Evolutionary conservation across 92 coral and sea anemone species (phyloP).

Genomic region (Porites rus): DNA sequence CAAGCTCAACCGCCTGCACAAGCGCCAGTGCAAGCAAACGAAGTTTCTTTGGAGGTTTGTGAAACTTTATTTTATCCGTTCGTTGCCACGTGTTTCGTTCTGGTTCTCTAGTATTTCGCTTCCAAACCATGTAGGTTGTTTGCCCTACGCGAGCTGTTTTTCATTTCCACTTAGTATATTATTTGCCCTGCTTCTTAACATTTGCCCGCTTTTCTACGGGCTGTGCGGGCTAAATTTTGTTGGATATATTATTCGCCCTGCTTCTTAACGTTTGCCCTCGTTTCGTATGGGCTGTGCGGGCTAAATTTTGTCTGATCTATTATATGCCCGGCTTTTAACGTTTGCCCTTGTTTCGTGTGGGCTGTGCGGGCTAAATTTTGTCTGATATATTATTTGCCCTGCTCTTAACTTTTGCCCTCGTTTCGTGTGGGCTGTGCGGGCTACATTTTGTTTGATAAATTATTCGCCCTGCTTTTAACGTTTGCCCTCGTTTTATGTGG

Average conservation of each 20-base stretch:
- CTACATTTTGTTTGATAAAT: not conserved
- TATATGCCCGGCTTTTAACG: too few species aligned
- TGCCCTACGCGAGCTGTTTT: slow-evolving; percentile 1
- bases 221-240: not conserved
- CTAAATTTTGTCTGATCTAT: too few species aligned
- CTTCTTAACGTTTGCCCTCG: too few species aligned
- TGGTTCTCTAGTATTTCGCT: slow-evolving; percentile 1
- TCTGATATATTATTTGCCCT: not conserved
- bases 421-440: slow-evolving; percentile 13
- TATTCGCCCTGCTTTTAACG: not conserved
- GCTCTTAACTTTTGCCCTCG: slow-evolving; percentile 7
- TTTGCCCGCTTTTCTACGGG: not conserved
- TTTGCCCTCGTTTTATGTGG: not conserved
- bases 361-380: too few species aligned
- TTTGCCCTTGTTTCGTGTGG: too few species aligned
- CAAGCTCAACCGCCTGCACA: slow-evolving; percentile 1
- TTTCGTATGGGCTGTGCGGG: too few species aligned
- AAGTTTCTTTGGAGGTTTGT: slow-evolving; percentile 14
- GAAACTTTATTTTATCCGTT: not conserved
- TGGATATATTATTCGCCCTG: not conserved
- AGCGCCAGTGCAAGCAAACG: not conserved
- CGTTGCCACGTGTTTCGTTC: slow-evolving; percentile 13
- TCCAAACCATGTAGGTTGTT: not conserved
- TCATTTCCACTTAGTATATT: not conserved
- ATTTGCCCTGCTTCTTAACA: slow-evolving; percentile 2